phyloP scores from a whole-genome alignment of 2,888 invertebrate species.

The Adineta ricciae region DNA sequence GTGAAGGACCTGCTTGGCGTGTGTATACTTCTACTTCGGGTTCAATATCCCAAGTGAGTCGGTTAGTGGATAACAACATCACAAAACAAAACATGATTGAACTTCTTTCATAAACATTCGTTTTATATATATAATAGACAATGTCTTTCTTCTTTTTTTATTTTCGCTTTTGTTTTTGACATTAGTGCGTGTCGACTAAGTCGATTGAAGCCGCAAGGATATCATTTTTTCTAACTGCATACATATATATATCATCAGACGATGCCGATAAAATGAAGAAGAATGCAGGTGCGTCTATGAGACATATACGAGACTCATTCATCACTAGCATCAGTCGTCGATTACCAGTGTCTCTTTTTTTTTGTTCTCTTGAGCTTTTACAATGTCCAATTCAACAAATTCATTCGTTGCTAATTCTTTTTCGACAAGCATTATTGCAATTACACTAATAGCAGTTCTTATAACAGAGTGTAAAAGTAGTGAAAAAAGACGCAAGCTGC shows the following conservation, averaged over 20 bases:
- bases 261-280: background rate
- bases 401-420: background rate
- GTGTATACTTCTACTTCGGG: background rate
- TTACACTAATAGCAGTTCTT: background rate
- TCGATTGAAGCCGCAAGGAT: slow-evolving; percentile 9
- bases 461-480: background rate
- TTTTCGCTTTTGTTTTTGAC: background rate
- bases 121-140: background rate
- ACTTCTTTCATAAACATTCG: background rate
- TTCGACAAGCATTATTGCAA: background rate
- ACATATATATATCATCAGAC: background rate
- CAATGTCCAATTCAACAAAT: background rate
- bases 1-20: background rate
- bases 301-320: background rate
- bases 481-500: background rate
- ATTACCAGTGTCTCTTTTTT: background rate
- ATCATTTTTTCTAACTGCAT: background rate
- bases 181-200: background rate
- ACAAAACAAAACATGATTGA: slow-evolving; percentile 4
- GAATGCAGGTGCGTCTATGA: background rate
- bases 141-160: background rate
- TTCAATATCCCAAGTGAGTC: background rate
- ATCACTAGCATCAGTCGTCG: background rate
- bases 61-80: slow-evolving; percentile 15
- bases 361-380: background rate